Base-by-base conservation (phyloP, 2,797 vertebrate genomes). In the Falco biarmicus region DNA sequence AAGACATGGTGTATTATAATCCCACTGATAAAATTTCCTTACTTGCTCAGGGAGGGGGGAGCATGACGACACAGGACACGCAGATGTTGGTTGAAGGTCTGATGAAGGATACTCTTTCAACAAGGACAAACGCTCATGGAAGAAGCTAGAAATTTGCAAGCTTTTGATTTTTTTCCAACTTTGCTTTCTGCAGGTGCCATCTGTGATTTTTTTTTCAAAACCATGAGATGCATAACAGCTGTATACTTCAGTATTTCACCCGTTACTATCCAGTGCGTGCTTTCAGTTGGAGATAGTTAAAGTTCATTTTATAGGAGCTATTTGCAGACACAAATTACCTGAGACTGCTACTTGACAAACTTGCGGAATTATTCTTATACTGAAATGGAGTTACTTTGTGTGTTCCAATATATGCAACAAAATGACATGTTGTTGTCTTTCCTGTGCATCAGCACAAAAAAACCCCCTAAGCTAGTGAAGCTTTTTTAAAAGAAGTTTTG, bases 41-140 rank as follows among this genome's bases (percentile, higher is more conserved):
- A 4, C 6, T 1, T 31, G 4, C 7, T 54, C 0, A 1, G 24
- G 37, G 26, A 22, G 21, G 31, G 45, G 11, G 37, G 28, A 11
- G 3, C 16, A 5, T 1, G 0, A 5, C 43, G 45, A 26, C 37
- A 41, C 18, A 17, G 60, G 65, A 13, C 37, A 13, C 2, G 1
- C 5, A 34, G 71, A 10, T 37, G 13, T 37, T 61, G 56, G 29
- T 3, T 57, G 59, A 69, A 79, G 87, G 69, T 19, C 81, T 82
- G 39, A 0, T 57, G 37, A 60, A 84, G 48, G 60, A 6, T 11
- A 14, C 4, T 53, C 79, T 64, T 65, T 57, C 66, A 64, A 18
- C 77, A 54, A 69, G 81, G 74, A 54, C 32, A 65, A 34, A 53
- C 17, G 22, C 21, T 80, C 29, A 29, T 60, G 66, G 32, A 73